Percentiles rank a stretch among this genome's conserved stretches.
These are phyloP conservation scores for Paralichthys olivaceus DNA, from an alignment of 2,113 vertebrate species.

Conservation along the genomic window DNA sequence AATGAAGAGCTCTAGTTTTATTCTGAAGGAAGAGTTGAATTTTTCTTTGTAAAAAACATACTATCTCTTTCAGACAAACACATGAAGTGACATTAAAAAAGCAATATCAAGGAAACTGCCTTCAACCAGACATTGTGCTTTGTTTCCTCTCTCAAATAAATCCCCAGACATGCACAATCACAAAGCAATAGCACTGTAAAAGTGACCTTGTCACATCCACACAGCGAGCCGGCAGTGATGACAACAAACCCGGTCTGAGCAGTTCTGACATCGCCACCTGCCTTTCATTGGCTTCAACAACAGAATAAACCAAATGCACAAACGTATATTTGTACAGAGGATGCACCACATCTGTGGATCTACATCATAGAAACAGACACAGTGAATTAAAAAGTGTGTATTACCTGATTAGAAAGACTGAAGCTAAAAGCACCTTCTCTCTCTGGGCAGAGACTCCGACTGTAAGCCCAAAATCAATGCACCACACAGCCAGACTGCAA, in stretches of 20 bases:
- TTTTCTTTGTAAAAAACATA: background rate
- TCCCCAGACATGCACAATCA: constrained; percentile 30
- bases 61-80: background rate
- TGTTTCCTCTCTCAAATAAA: background rate
- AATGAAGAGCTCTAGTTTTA: background rate
- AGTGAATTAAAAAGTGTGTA: constrained; percentile 27
- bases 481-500: constrained; percentile 26
- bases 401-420: constrained; percentile 60
- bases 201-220: constrained; percentile 36
- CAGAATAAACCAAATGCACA: constrained; percentile 23
- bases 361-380: background rate
- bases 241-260: constrained; percentile 51
- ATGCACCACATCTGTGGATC: background rate
- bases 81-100: background rate
- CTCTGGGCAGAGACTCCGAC: constrained; percentile 49
- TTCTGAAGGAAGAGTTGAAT: background rate
- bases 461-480: constrained; percentile 59
- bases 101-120: background rate
- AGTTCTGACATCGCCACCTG: constrained; percentile 30
- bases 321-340: background rate
- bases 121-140: background rate
- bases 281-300: constrained; percentile 27
- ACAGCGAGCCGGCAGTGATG: constrained; percentile 12
- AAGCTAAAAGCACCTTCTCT: constrained; percentile 45
- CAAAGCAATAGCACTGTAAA: background rate